Evolutionary conservation across 2,888 invertebrate genomes (phyloP).

Genomic region (Xestia xanthographa): DNA sequence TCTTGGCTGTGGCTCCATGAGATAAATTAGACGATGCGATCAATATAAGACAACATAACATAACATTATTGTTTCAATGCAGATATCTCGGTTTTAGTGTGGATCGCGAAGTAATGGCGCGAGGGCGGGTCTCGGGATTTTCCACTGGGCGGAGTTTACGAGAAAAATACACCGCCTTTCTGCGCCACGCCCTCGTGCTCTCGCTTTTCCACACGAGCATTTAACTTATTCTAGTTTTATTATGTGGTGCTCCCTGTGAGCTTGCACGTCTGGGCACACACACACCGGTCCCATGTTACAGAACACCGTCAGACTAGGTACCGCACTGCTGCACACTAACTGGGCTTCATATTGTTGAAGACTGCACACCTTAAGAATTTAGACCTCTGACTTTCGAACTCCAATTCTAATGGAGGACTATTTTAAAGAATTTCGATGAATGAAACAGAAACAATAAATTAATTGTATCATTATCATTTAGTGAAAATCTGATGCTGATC

Average conservation of each 20-base stretch:
- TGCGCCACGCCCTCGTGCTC: constrained; percentile 82
- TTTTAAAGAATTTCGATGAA: background rate
- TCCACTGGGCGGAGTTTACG: constrained; percentile 85
- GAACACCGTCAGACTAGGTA: constrained; percentile 18
- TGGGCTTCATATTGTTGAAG: background rate
- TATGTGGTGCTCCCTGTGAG: constrained; percentile 40
- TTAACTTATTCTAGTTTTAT: constrained; percentile 77
- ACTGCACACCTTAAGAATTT: background rate
- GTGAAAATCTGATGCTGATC: too few species aligned
- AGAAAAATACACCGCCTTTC: constrained; percentile 88
- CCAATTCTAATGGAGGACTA: background rate
- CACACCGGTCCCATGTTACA: constrained; percentile 26
- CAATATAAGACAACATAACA: constrained; percentile 30
- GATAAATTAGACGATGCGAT: constrained; percentile 18
- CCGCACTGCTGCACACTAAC: constrained; percentile 14
- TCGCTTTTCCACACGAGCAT: constrained; percentile 75
- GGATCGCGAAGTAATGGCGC: constrained; percentile 79
- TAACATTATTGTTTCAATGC: constrained; percentile 53
- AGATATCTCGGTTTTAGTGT: constrained; percentile 59
- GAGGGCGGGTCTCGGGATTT: constrained; percentile 81
- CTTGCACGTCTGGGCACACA: constrained; percentile 50
- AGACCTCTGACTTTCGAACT: background rate
- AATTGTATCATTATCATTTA: background rate
- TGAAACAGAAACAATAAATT: background rate
- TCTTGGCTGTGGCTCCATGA: background rate